Evolutionary conservation across 1,140 invertebrate species (phyloP).

Genomic region (Ceratosolen solmsi): DNA sequence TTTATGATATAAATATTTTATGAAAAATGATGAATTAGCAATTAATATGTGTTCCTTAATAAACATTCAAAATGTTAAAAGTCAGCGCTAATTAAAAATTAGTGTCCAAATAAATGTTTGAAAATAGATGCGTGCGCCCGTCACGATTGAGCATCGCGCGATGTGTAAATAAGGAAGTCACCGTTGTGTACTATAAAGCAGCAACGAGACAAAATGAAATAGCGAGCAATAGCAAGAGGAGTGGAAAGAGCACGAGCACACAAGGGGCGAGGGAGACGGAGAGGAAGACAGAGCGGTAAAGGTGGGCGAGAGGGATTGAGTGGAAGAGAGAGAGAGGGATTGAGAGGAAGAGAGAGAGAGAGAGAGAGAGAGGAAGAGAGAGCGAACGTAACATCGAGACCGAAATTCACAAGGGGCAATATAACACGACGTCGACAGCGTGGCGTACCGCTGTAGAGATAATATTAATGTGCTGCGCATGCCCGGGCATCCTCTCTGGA

Average conservation of each 20-base stretch:
- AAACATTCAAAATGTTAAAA: no score
- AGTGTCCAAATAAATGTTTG: not conserved
- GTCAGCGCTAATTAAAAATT: no score
- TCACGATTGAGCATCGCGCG: not conserved
- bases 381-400: not conserved
- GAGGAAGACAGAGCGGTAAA: no score
- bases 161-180: conserved; percentile 24
- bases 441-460: not conserved
- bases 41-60: no score
- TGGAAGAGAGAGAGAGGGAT: not conserved
- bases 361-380: not conserved
- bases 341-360: not conserved
- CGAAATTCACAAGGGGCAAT: conserved; percentile 40
- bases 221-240: no score
- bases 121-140: not conserved
- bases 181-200: not conserved
- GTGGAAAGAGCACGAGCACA: no score
- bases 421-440: conserved; percentile 17
- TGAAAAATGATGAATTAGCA: no score
- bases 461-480: conserved; percentile 45
- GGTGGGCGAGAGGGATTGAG: not conserved
- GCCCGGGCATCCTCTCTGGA: not conserved
- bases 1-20: no score
- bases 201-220: not conserved
- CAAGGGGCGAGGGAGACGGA: no score